Conservation (phyloP, 2,888 invertebrate genomes). For the Phortica magna region DNA sequence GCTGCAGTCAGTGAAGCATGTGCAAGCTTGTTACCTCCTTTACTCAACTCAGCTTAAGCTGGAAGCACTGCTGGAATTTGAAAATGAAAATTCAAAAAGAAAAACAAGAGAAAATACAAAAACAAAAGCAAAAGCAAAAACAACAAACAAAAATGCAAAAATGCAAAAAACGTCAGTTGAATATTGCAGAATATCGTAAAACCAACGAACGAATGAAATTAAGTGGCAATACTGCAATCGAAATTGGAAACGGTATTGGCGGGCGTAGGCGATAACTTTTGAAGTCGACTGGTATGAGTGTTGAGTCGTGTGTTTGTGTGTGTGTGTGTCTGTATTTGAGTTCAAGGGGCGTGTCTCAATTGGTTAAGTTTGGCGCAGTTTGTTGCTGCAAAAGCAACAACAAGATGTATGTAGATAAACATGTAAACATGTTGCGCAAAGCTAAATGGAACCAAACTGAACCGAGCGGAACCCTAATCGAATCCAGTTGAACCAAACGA, state of each 20-base stretch:
- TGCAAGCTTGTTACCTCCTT: not conserved
- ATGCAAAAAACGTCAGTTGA: not conserved
- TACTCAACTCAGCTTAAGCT: not conserved
- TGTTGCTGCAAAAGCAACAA: not conserved
- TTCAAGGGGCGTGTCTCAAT: not conserved
- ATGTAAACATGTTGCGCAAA: slow-evolving; percentile 9
- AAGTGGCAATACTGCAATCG: slow-evolving; percentile 16
- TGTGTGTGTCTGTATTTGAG: no score
- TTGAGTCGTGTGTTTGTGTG: not conserved
- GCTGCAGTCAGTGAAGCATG: not conserved
- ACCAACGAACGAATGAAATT: slow-evolving; percentile 28
- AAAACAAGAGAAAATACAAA: no score
- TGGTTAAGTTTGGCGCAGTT: not conserved
- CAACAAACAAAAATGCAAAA: no score
- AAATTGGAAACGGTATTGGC: not conserved
- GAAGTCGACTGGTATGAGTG: not conserved
- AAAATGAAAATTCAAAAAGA: not conserved
- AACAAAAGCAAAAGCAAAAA: no score
- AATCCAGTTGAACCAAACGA: not conserved
- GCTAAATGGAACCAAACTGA: not conserved
- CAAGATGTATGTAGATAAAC: not conserved
- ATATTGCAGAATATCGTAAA: slow-evolving; percentile 13
- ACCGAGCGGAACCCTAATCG: not conserved
- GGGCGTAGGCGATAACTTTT: not conserved
- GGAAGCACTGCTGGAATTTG: not conserved